Evolutionary conservation across 2,113 vertebrate species (phyloP), one percentile per base, ranked within the genome.

Genomic region (Hypanus sabinus): DNA sequence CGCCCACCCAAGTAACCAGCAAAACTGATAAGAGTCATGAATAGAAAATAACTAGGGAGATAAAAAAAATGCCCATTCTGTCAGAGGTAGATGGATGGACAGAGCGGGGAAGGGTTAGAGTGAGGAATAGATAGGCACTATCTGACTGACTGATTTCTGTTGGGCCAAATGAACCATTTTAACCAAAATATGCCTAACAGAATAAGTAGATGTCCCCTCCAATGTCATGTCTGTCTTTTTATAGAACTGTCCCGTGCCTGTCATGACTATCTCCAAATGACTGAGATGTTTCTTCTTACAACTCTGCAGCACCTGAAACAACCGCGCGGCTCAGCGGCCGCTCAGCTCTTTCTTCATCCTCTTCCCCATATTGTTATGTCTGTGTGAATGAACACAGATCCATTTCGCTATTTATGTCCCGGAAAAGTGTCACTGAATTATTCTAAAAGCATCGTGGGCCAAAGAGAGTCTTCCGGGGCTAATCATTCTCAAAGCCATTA

Each of bases 311-410:
- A 96, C 96, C 96, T 97, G 97, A 97, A 97, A 97, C 95, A 97
- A 96, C 96, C 95, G 88, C 46, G 27, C 94, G 94, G 96, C 95
- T 95, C 95, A 95, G 94, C 71, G 75, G 94, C 93, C 94, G 90
- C 95, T 94, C 95, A 94, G 95, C 94, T 94, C 90, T 95, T 95
- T 95, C 95, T 93, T 96, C 97, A 96, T 97, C 97, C 97, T 96
- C 96, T 97, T 97, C 97, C 97, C 95, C 95, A 96, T 96, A 97
- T 97, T 97, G 97, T 97, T 97, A 96, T 96, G 96, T 97, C 97
- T 96, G 96, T 95, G 85, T 95, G 96, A 95, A 96, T 95, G 95
- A 96, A 95, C 96, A 95, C 94, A 96, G 95, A 96, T 95, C 94
- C 95, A 95, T 96, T 96, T 96, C 95, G 96, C 97, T 97, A 97